A percentile compares a stretch with the other conserved stretches of the same genome.
Evolutionary conservation across 2,797 vertebrate species (phyloP).

Genomic region (Syngnathus acus): DNA sequence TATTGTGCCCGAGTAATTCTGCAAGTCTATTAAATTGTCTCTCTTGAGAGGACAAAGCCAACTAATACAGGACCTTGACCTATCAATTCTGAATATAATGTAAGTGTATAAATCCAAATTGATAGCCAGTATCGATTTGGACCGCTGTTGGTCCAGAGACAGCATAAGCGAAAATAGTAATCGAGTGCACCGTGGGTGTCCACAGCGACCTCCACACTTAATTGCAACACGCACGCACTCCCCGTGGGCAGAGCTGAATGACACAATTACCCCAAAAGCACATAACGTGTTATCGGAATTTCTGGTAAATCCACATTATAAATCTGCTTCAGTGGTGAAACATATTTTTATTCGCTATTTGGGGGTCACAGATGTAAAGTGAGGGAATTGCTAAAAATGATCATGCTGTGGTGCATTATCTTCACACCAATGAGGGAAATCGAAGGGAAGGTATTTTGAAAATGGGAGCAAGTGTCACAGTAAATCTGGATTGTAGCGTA

Average conservation of each 20-base stretch:
- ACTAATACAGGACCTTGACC: not conserved
- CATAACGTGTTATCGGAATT: not conserved
- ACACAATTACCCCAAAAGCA: not conserved
- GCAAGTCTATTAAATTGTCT: not conserved
- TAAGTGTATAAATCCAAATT: not conserved
- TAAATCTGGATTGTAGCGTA: constrained; percentile 21
- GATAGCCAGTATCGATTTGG: not conserved
- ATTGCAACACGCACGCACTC: not conserved
- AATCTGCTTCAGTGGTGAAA: not conserved
- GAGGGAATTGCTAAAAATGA: no score
- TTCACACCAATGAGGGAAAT: no score
- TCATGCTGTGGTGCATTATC: no score
- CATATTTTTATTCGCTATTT: not conserved
- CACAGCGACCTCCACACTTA: not conserved
- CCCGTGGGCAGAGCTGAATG: not conserved
- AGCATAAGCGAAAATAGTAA: not conserved
- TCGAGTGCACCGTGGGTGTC: constrained; percentile 2
- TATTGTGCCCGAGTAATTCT: no score
- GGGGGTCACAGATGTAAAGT: no score
- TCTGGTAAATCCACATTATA: not conserved
- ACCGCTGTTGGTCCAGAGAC: not conserved
- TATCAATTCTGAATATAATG: no score
- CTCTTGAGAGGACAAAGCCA: not conserved
- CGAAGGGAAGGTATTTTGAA: not conserved
- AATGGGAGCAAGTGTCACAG: constrained; percentile 26